Evolutionary conservation across 1,140 invertebrate species (phyloP), one percentile per base, ranked within the genome.

Genomic region (Philotrypesis tridentata): DNA sequence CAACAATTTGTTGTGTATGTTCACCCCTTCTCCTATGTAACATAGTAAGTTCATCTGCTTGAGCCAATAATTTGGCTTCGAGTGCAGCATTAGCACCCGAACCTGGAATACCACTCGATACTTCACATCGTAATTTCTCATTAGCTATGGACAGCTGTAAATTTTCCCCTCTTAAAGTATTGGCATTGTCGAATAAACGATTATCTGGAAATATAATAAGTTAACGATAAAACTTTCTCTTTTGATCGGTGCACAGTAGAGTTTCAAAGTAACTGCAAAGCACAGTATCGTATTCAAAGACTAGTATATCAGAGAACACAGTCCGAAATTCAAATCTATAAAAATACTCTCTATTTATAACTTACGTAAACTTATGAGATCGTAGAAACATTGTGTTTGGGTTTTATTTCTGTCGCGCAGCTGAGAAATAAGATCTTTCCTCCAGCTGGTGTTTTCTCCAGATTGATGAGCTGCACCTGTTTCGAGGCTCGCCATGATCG

Each of bases 1-100:
- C 97, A 68, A 99, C 96, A 80, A 99, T 96, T 92, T 97, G 95
- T 89, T 98, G 97, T 0, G 97, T 94, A 93, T 98, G 97, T 92
- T 99, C 97, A 73, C 97, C 96, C 91, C 97, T 95, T 77, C 96
- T 94, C 86, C 96, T 94, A 88, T 98, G 97, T 37, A 99, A 89
- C 76, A 96, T 97, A 11, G 97, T 98, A 6, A 99, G 91, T 90
- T 99, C 98, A 92, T 99, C 98, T 89, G 98, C 97, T 88, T 98
- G 94, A 25, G 93, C 93, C 74, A 97, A 92, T 37, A 98, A 89
- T 91, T 97, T 97, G 85, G 97, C 96, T 92, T 98, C 97, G 68
- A 98, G 92, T 29, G 93, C 93, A 48, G 91, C 87, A 83, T 87
- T 91, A 12, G 89, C 88, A 78, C 89, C 88, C 72, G 87, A 87